These are phyloP conservation scores for Hemiprocne comata DNA, from an alignment of 2,113 vertebrate species.

Conservation along the genomic window DNA sequence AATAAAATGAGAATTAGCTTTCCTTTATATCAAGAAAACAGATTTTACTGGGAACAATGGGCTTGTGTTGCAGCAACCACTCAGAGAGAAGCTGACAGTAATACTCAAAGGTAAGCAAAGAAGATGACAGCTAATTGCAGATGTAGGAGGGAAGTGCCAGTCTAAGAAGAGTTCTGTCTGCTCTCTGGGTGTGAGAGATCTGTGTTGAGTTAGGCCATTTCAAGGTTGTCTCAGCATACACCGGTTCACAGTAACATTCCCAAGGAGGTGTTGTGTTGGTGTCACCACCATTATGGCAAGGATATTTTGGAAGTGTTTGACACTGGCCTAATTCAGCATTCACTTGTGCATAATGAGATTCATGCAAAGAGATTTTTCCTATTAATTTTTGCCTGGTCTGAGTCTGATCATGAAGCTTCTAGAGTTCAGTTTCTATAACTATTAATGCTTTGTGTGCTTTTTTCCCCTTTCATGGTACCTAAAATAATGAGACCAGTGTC, in stretches of 20 bases:
- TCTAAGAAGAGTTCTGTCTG: background rate
- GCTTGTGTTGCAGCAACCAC: background rate
- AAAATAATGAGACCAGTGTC: background rate
- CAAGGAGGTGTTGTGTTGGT: fast-evolving
- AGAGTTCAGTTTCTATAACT: background rate
- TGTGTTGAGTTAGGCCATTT: background rate
- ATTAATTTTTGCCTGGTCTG: background rate
- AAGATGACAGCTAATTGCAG: background rate
- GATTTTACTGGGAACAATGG: background rate
- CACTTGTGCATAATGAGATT: background rate
- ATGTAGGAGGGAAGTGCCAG: background rate
- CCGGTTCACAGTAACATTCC: background rate
- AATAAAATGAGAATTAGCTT: background rate
- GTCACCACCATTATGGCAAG: background rate
- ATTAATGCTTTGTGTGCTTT: background rate
- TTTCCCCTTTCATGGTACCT: background rate
- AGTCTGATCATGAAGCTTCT: background rate
- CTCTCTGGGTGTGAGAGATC: background rate
- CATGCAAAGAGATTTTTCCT: background rate
- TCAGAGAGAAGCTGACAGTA: background rate
- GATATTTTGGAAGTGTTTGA: background rate
- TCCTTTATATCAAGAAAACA: background rate
- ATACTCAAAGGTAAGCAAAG: background rate
- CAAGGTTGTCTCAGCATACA: background rate
- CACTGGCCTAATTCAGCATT: background rate